Percentiles rank a stretch among this genome's conserved stretches.
phyloP scores from a whole-genome alignment of 1,140 invertebrate species.

The Drosophila arawakana region DNA sequence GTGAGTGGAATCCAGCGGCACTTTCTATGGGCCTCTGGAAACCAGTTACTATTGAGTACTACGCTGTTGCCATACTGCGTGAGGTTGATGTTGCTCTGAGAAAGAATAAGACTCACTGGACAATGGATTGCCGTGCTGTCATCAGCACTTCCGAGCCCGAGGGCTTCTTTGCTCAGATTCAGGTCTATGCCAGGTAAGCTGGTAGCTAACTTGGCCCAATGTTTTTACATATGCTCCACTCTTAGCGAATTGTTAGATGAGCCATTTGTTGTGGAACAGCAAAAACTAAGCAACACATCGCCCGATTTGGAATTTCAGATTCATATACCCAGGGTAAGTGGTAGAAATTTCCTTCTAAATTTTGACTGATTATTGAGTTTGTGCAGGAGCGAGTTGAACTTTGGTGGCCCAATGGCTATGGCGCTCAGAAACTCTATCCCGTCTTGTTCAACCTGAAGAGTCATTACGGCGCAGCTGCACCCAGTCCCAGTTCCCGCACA shows the following conservation, averaged over 20 bases:
- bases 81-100: constrained; percentile 85
- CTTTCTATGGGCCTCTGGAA: constrained; percentile 96
- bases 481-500: constrained; percentile 45
- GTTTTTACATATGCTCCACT: background rate
- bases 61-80: constrained; percentile 85
- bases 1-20: constrained; percentile 99
- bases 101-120: constrained; percentile 84
- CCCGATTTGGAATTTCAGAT: constrained; percentile 63
- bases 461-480: constrained; percentile 24
- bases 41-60: constrained; percentile 85
- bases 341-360: no score
- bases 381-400: constrained; percentile 77
- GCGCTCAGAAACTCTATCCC: constrained; percentile 91
- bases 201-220: background rate
- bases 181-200: constrained; percentile 58
- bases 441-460: constrained; percentile 85
- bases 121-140: constrained; percentile 85
- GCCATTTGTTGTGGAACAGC: constrained; percentile 39
- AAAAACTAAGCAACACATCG: constrained; percentile 33
- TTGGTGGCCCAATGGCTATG: constrained; percentile 99
- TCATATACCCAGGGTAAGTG: constrained; percentile 61
- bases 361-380: background rate
- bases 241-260: constrained; percentile 60
- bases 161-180: constrained; percentile 55
- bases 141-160: constrained; percentile 83